A percentile compares a stretch with the other conserved stretches of the same genome.
Evolutionary conservation across 2,888 invertebrate species (phyloP).

Genomic region (Rhingia rostrata): DNA sequence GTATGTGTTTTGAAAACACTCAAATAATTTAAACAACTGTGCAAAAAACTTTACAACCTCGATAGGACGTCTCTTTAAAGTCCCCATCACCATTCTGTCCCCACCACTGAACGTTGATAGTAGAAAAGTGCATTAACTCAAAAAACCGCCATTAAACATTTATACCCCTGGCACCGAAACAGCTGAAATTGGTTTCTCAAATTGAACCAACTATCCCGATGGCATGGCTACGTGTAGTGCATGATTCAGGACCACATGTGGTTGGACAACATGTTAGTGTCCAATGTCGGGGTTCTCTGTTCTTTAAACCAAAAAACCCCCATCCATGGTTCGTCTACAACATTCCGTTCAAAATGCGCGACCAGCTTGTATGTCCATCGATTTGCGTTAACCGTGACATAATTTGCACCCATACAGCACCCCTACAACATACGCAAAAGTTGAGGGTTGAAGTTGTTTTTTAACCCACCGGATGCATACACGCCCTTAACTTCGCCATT

Average conservation of each 20-base stretch:
- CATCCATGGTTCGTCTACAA: not conserved
- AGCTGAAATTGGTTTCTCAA: slow-evolving; percentile 19
- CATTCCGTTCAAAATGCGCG: not conserved
- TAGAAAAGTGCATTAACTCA: slow-evolving; percentile 14
- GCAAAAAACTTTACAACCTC: too few relatives aligned
- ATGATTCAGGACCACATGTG: slow-evolving; percentile 27
- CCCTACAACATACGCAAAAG: not conserved
- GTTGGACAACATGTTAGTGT: slow-evolving; percentile 19
- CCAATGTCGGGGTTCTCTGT: not conserved
- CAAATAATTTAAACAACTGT: too few relatives aligned
- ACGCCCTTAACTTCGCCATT: slow-evolving; percentile 1
- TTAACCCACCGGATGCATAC: not conserved
- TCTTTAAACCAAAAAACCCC: not conserved
- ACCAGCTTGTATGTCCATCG: slow-evolving; percentile 2
- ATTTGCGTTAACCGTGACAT: slow-evolving; percentile 20
- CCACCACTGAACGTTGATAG: not conserved
- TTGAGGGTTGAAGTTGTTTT: slow-evolving; percentile 17
- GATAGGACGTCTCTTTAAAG: too few relatives aligned
- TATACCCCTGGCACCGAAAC: not conserved
- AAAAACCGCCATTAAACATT: slow-evolving; percentile 15
- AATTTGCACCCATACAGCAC: slow-evolving; percentile 5
- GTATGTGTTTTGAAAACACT: too few relatives aligned
- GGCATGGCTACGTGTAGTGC: slow-evolving; percentile 11
- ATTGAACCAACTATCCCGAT: slow-evolving; percentile 15
- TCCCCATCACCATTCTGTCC: not conserved